Percentiles rank a stretch among this genome's conserved stretches.
Conservation (phyloP, 1,140 invertebrate species). For the Hyles vespertilio region DNA sequence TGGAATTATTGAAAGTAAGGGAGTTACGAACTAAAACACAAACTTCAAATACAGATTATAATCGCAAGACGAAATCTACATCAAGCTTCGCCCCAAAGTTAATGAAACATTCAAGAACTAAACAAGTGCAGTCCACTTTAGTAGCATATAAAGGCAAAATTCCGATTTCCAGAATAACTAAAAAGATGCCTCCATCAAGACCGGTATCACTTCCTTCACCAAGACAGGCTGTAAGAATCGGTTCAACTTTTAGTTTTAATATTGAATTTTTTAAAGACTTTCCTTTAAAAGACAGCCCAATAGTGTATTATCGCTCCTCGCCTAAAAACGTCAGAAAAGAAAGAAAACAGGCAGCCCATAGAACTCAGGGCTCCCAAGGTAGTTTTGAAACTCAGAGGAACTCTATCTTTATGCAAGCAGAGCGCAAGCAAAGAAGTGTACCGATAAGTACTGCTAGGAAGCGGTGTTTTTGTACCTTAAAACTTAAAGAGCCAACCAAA, state of each 20-base stretch:
- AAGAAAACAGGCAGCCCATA: no score
- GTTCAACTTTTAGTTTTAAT: conserved; percentile 17
- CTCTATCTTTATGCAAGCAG: not conserved
- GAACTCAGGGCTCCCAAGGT: no score
- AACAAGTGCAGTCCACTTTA: not conserved
- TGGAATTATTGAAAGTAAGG: conserved; percentile 8
- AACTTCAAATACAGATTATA: no score
- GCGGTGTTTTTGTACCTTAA: conserved; percentile 42
- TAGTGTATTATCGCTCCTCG: no score
- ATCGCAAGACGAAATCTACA: not conserved
- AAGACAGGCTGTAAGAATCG: conserved; percentile 10
- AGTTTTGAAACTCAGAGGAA: not conserved
- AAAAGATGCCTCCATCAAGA: not conserved
- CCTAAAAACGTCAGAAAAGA: no score
- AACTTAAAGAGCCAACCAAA: conserved; percentile 31
- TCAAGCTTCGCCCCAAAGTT: not conserved
- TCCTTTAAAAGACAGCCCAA: no score
- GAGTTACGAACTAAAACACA: no score
- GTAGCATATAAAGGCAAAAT: not conserved
- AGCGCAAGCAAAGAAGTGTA: not conserved
- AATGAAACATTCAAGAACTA: not conserved
- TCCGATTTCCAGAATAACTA: not conserved
- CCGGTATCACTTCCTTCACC: not conserved
- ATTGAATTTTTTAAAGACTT: conserved; percentile 23
- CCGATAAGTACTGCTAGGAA: conserved; percentile 16